Evolutionary conservation across 2,888 invertebrate genomes (phyloP).

Genomic region (Allygus modestus): DNA sequence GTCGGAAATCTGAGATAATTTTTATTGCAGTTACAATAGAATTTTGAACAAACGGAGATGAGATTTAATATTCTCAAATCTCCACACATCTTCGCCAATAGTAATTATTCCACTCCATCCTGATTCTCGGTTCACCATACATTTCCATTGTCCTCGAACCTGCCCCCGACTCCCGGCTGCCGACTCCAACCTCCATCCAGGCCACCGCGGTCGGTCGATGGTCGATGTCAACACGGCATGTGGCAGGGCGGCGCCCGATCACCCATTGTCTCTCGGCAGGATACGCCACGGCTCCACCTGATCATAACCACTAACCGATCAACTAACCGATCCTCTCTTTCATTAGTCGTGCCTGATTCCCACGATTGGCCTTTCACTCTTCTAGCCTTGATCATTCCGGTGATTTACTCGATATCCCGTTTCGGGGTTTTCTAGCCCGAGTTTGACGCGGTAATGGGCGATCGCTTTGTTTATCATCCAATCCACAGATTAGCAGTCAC

Average conservation of each 20-base stretch:
- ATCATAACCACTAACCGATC: constrained; percentile 59
- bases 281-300: constrained; percentile 43
- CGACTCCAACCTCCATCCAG: too few relatives aligned
- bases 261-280: constrained; percentile 31
- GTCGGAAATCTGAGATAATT: too few relatives aligned
- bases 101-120: too few relatives aligned
- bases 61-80: too few relatives aligned
- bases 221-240: too few relatives aligned
- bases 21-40: too few relatives aligned
- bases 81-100: too few relatives aligned
- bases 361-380: constrained; percentile 54
- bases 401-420: constrained; percentile 28
- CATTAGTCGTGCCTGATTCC: constrained; percentile 49
- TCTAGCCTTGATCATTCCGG: constrained; percentile 26
- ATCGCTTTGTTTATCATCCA: constrained; percentile 22
- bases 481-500: neutral
- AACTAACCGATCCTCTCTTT: constrained; percentile 15
- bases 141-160: too few relatives aligned
- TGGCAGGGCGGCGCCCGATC: neutral
- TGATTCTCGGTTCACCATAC: too few relatives aligned
- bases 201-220: too few relatives aligned
- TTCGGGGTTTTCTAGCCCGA: constrained; percentile 32
- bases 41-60: too few relatives aligned
- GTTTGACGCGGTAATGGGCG: constrained; percentile 44
- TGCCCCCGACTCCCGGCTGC: too few relatives aligned